Evolutionary conservation across 2,113 vertebrate species (phyloP), one percentile per base, ranked within the genome.

Genomic region (Leiothrix lutea): DNA sequence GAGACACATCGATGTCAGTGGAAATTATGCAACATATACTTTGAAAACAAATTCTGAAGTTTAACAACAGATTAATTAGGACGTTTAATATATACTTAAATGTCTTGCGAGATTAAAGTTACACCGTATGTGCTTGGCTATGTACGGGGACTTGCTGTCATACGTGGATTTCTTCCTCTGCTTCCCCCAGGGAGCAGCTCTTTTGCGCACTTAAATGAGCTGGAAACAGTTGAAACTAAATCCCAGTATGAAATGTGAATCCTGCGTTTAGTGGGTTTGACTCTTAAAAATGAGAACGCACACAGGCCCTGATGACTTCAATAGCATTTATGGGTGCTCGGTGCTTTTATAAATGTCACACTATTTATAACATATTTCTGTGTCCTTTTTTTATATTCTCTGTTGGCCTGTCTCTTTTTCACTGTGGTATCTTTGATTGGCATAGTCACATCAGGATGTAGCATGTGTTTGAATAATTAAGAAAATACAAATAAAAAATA

Each of bases 341-440:
- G 92, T 70, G 94, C 94, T 93, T 78, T 62, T 96, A 83, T 95
- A 96, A 97, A 97, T 94, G 95, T 97, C 96, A 95, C 91, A 94
- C 86, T 97, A 96, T 97, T 97, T 96, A 95, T 97, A 97, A 97
- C 93, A 81, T 94, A 91, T 79, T 89, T 91, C 56, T 95, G 33
- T 44, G 77, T 50, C 78, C 92, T 89, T 94, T 93, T 93, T 95
- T 94, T 29, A 69, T 95, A 92, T 93, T 96, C 94, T 96, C 91
- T 87, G n/a, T 91, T 96, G 95, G 91, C 86, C 80, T 88, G 48
- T 89, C 88, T 87, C 48, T 95, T 95, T 96, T 94, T 94, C 93
- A 95, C 70, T 89, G 73, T 60, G 48, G 77, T 89, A 67, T 92
- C 73, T 80, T 77, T 90, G 90, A 86, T 58, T 92, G 74, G 54